phyloP scores from a whole-genome alignment of 2,113 vertebrate genomes.

The Alaudala cheleensis region DNA sequence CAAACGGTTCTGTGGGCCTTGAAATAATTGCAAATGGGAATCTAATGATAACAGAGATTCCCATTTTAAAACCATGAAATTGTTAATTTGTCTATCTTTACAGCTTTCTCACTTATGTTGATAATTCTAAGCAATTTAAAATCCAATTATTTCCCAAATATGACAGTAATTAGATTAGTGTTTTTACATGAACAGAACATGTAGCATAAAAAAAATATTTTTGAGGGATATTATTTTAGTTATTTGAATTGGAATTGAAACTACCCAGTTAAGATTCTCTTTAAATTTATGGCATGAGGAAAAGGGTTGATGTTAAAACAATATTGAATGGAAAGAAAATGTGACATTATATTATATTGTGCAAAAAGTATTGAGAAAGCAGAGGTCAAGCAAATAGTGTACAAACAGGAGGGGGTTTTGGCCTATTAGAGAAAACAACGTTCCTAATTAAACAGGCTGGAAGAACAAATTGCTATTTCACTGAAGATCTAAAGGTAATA shows the following conservation, averaged over 20 bases:
- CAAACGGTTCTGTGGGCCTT: slow-evolving; percentile 14
- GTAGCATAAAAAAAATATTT: slow-evolving; percentile 18
- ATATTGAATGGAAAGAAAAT: background rate
- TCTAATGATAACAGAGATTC: slow-evolving; percentile 43
- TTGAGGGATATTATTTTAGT: slow-evolving; percentile 15
- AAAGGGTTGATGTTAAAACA: background rate
- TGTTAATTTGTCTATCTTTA: slow-evolving; percentile 79
- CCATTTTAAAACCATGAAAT: slow-evolving; percentile 72
- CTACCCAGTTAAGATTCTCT: background rate
- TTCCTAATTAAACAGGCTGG: background rate
- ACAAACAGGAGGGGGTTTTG: background rate
- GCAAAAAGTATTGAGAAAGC: background rate
- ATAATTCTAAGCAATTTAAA: slow-evolving; percentile 75
- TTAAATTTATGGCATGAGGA: background rate
- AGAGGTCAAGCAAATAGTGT: background rate
- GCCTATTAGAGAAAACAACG: background rate
- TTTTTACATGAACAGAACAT: slow-evolving; percentile 29
- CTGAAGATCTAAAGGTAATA: background rate
- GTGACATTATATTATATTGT: background rate
- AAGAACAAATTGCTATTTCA: background rate
- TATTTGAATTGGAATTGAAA: background rate
- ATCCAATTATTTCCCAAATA: slow-evolving; percentile 67
- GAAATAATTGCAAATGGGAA: slow-evolving; percentile 50
- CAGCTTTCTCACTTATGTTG: slow-evolving; percentile 70
- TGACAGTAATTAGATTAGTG: slow-evolving; percentile 73